Base-by-base conservation (phyloP, 1,140 invertebrate genomes). In the Rhopalosiphum padi region DNA sequence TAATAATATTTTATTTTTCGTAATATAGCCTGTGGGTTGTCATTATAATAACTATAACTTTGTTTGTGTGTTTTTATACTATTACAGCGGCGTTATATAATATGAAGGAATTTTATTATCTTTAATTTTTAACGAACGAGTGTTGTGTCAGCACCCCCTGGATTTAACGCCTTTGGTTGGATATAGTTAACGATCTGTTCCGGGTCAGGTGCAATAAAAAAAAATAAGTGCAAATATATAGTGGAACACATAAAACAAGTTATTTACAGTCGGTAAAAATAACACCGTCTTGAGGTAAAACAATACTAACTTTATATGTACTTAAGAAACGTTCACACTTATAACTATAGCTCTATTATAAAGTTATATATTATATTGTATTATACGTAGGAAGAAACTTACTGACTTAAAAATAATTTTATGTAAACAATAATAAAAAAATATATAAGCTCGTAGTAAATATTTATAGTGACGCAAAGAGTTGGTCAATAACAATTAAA, bases 121-220 rank as follows among this genome's bases (percentile, higher is more conserved):
- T n/a, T 89, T n/a, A 51, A 89, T 89, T 89, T 53, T 89, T 89
- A 89, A 89, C 87, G 21, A 89, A 53, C 46, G 8, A 89, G n/a
- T 53, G 87, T 53, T n/a, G 37, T 37, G n/a, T 89, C 87, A 53
- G 48, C 48, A 35, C 48, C 35, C n/a, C 48, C 21, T 35, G 86
- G 46, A 51, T 88, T 88, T 51, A 88, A 51, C 86, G 18, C 30
- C 86, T 51, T 25, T 51, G 46, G 30, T 21, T 88, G 86, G n/a
- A 21, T 88, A 51, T 35, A 51, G 86, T 88, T 51, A 88, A 88
- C 86, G 86, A 88, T 88, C 48, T 88, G 86, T 88, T 88, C 15
- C 41, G 46, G 37, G 86, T 51, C 43, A 43, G 23, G 86, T 48
- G 43, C 43, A 51, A 51, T 51, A 88, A 88, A 88, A 48, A 86